phyloP scores from a whole-genome alignment of 2,113 vertebrate genomes.

The Leptobrachium ailaonicum region DNA sequence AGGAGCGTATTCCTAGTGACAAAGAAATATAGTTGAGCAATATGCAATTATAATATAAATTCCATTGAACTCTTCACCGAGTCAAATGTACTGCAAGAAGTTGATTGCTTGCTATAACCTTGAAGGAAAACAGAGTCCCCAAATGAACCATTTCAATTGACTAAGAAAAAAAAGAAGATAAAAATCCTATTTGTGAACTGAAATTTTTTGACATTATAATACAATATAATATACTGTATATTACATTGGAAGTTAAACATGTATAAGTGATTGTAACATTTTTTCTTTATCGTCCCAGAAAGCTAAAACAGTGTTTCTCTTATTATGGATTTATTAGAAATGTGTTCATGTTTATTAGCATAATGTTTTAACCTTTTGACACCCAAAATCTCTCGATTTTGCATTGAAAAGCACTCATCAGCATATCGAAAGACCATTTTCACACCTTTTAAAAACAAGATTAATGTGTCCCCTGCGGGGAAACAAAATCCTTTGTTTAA shows the following conservation, averaged over 20 bases:
- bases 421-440: too few species aligned
- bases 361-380: too few species aligned
- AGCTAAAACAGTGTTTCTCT: too few species aligned
- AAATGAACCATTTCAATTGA: background rate
- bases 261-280: too few species aligned
- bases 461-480: too few species aligned
- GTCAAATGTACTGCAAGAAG: conserved; percentile 9
- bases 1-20: background rate
- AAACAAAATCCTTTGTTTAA: too few species aligned
- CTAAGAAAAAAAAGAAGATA: background rate
- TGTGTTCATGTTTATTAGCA: too few species aligned
- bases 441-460: too few species aligned
- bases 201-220: conserved; percentile 21
- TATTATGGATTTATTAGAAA: too few species aligned
- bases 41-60: conserved; percentile 42
- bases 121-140: background rate
- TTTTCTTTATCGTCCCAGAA: too few species aligned
- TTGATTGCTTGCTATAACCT: conserved; percentile 40
- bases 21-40: conserved; percentile 14
- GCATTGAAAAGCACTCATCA: background rate
- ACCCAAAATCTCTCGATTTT: background rate
- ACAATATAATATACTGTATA: too few species aligned
- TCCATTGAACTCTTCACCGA: conserved; percentile 36
- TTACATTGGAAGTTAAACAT: too few species aligned
- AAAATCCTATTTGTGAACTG: conserved; percentile 8